Percentiles rank a stretch among this genome's conserved stretches.
Evolutionary conservation across 2,888 invertebrate genomes (phyloP).

Genomic region (Cacoxenus indagator): DNA sequence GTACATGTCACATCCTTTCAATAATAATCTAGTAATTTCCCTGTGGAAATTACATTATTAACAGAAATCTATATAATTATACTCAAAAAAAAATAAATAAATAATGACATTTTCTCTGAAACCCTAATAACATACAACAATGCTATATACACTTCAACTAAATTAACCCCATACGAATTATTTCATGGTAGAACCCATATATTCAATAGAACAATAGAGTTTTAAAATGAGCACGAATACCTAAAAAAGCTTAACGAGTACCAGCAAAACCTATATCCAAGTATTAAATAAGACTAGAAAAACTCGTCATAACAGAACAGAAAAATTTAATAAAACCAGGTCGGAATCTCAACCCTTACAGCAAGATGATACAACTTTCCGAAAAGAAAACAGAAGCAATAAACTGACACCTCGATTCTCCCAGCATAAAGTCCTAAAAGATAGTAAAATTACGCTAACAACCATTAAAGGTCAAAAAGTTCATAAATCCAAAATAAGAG

Average conservation of each 20-base stretch:
- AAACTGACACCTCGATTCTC: slow-evolving; percentile 23
- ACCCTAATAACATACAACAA: slow-evolving; percentile 3
- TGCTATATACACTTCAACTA: slow-evolving; percentile 27
- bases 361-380: neutral
- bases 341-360: neutral
- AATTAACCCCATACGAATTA: slow-evolving; percentile 35
- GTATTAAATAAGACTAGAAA: neutral
- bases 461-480: slow-evolving; percentile 16
- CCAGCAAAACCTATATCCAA: neutral
- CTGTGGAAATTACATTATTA: slow-evolving; percentile 32
- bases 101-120: neutral
- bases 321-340: slow-evolving; percentile 15
- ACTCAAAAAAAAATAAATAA: neutral
- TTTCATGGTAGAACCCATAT: slow-evolving; percentile 34
- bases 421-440: slow-evolving; percentile 19
- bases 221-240: slow-evolving; percentile 29
- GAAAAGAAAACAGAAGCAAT: slow-evolving; percentile 19
- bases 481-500: slow-evolving; percentile 16
- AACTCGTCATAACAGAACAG: slow-evolving; percentile 1
- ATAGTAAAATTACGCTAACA: slow-evolving; percentile 10
- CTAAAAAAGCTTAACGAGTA: slow-evolving; percentile 25
- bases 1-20: slow-evolving; percentile 23
- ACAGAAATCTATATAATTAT: slow-evolving; percentile 39
- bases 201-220: slow-evolving; percentile 24
- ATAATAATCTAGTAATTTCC: slow-evolving; percentile 31